Evolutionary conservation across 2,113 vertebrate species (phyloP).

Genomic region (Eclectus roratus): DNA sequence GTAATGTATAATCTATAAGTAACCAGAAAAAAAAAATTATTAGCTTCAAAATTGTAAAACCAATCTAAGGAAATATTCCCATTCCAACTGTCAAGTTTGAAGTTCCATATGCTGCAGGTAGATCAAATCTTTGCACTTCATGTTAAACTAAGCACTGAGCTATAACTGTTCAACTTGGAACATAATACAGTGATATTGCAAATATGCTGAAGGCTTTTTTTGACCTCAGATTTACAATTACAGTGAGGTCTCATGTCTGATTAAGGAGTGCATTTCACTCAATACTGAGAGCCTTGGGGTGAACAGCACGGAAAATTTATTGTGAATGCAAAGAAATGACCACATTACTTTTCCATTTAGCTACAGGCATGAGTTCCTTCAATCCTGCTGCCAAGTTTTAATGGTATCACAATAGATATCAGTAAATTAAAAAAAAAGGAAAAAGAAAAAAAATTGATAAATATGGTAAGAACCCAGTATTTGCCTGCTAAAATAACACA

Average conservation of each 20-base stretch:
- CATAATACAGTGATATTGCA: not conserved
- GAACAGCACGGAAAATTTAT: not conserved
- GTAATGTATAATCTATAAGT: fast-evolving
- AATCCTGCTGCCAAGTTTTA: not conserved
- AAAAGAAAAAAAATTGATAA: not conserved
- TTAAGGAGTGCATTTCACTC: slow-evolving; percentile 18
- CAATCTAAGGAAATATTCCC: not conserved
- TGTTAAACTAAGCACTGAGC: not conserved
- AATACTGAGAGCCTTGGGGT: not conserved
- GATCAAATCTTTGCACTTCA: not conserved
- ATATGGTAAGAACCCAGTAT: not conserved
- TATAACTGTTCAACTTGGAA: not conserved
- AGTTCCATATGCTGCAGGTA: not conserved
- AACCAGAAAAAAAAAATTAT: not conserved
- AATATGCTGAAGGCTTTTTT: not conserved
- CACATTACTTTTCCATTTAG: slow-evolving; percentile 30
- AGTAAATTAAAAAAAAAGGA: not conserved
- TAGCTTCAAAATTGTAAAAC: not conserved
- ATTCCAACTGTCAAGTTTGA: not conserved
- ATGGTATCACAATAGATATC: not conserved
- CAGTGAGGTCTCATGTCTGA: slow-evolving; percentile 7
- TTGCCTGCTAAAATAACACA: not conserved
- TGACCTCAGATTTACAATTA: slow-evolving; percentile 23
- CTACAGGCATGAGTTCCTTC: not conserved
- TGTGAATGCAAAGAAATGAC: slow-evolving; percentile 7